Conservation (phyloP, 2,113 vertebrate genomes). For the Poecile atricapillus region DNA sequence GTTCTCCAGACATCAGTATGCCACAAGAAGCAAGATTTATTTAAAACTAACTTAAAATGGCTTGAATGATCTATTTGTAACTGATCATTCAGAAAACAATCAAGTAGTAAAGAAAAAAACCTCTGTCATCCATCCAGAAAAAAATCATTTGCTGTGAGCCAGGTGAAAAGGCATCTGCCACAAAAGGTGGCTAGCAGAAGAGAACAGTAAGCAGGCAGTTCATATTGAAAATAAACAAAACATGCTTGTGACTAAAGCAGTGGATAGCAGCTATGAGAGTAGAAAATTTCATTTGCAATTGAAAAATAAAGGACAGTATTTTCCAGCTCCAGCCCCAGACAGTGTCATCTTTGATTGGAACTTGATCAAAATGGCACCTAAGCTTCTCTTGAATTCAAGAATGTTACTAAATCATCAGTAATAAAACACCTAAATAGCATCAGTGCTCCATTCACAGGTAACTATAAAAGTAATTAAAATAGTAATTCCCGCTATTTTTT, state of each 20-base stretch:
- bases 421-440: neutral
- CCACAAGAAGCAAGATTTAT: neutral
- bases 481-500: neutral
- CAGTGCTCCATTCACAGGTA: neutral
- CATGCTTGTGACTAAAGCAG: rapidly evolving
- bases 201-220: neutral
- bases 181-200: neutral
- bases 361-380: neutral
- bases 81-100: neutral
- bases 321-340: neutral
- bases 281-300: neutral
- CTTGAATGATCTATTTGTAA: neutral
- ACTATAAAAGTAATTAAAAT: neutral
- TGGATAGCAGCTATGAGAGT: neutral
- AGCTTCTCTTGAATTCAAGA: neutral
- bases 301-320: neutral
- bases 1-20: neutral
- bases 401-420: neutral
- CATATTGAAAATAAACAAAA: neutral
- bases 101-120: neutral
- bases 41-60: neutral
- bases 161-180: neutral
- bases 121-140: neutral
- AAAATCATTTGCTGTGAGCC: neutral
- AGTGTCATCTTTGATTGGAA: neutral